These are phyloP conservation scores for silkworm (Bombyx mori) DNA, from an alignment of 1,140 invertebrate species.

Conservation along the genomic window ASM3026992v2 NC_085109.1:1113001-1113500, in stretches of 20 bases:
- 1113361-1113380: not conserved
- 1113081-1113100: no score
- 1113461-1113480: slow-evolving; percentile 83
- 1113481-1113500: slow-evolving; percentile 87
- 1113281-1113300: no score
- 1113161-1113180: no score
- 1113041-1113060: slow-evolving; percentile 78
- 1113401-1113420: slow-evolving; percentile 88
- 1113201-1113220: no score
- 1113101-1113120: slow-evolving; percentile 2
- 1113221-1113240: no score
- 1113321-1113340: not conserved
- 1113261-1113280: no score
- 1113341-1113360: no score
- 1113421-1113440: slow-evolving; percentile 94
- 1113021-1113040: slow-evolving; percentile 85
- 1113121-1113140: not conserved
- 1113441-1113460: slow-evolving; percentile 86
- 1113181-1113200: no score
- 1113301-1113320: not conserved
- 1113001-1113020: slow-evolving; percentile 86
- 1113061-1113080: not conserved
- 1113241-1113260: no score
- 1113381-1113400: not conserved
- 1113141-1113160: no score